Evolutionary conservation across 1,140 invertebrate genomes (phyloP), one percentile per base, ranked within the genome.

Genomic region (Drosophila eugracilis): DNA sequence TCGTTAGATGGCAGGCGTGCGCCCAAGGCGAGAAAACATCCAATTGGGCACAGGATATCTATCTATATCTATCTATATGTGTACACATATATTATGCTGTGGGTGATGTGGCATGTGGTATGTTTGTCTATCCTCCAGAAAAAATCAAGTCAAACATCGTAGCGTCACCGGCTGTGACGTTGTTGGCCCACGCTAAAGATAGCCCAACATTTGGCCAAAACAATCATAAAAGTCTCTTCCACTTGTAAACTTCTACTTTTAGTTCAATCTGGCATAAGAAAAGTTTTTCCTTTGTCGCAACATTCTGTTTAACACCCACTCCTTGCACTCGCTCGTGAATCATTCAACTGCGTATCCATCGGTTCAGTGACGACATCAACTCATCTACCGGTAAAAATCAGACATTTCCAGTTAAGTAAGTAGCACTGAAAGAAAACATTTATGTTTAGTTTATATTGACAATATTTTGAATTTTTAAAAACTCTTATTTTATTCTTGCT

Each of bases 321-420:
- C 42, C 28, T 32, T 9, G 9, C 6, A 4, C 37, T 50, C 36
- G 36, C 65, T 57, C 30, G 48, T 72, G 71, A 44, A 81, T 85
- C 72, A 85, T 73, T 85, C 72, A 86, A 70, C 57, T 42, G 72
- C 30, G 44, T 52, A 49, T 47, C 39, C 32, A 48, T 34, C n/a
- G 54, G 44, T 48, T 79, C 50, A 53, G 77, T 85, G 80, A 85
- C 80, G 80, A 77, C 83, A 85, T 85, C 62, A 77, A 49, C 60
- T 21, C 36, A 15, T 47, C 57, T 48, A 12, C 59, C 49, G 70
- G 59, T 66, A 39, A 45, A 67, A 75, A 48, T 37, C 42, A 54
- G 67, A 12, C 55, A 49, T 32, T 47, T 15, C n/a, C 34, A 41
- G 48, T 34, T 17, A 19, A n/a, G n/a, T n/a, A n/a, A 5, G 22